Conservation (phyloP, 2,888 invertebrate genomes). For the Willowsia nigromaculata region DNA sequence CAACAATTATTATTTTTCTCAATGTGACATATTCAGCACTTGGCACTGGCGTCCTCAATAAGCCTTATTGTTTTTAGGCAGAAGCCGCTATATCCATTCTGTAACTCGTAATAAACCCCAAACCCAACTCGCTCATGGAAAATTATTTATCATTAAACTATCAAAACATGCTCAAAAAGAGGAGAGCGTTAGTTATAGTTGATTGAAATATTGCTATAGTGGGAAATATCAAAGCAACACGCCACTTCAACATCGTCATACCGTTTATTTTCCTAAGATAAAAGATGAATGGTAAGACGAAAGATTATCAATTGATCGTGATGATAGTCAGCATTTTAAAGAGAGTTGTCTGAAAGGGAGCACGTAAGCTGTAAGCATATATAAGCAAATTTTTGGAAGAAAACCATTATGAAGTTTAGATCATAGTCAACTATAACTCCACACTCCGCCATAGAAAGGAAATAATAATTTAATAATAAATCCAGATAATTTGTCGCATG, state of each 20-base stretch:
- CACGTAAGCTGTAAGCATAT: too few species aligned
- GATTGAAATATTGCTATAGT: background rate
- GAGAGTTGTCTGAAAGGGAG: background rate
- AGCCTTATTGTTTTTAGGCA: constrained; percentile 19
- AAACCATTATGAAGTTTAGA: background rate
- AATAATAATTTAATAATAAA: background rate
- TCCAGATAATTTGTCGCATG: constrained; percentile 3
- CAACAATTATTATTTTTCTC: constrained; percentile 38
- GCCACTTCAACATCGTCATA: background rate
- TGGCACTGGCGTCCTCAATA: constrained; percentile 18
- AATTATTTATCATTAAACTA: constrained; percentile 41
- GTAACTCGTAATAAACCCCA: too few species aligned
- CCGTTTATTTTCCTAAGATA: background rate
- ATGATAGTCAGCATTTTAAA: constrained; percentile 29
- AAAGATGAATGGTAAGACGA: constrained; percentile 20
- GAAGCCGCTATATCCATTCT: background rate
- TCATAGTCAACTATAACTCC: background rate
- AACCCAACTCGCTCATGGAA: too few species aligned
- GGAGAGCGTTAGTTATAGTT: background rate
- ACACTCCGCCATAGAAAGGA: background rate
- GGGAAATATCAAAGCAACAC: constrained; percentile 20
- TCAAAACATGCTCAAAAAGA: constrained; percentile 54
- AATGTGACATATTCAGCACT: constrained; percentile 41
- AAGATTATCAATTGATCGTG: constrained; percentile 47
- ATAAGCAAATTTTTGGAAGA: constrained; percentile 4